Base-by-base conservation (phyloP, 2,113 vertebrate genomes). In the Myrmecobius fasciatus region DNA sequence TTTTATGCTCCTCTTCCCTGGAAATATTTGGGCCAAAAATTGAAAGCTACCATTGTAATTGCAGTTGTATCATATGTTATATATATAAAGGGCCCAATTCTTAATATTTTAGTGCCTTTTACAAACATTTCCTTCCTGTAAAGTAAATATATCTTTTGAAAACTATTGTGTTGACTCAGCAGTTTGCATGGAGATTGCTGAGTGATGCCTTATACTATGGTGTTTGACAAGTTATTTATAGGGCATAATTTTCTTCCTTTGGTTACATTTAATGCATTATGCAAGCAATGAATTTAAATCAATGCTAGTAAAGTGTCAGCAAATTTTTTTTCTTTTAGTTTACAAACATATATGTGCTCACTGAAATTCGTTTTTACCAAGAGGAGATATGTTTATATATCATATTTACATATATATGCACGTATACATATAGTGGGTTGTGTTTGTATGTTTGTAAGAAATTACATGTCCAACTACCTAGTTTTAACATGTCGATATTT, bases 211-310 rank as follows among this genome's bases (percentile, higher is more conserved):
- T 54, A 92, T 26, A 90, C 6, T 43, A 91, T 94, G 92, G 91
- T 89, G 93, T 96, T 96, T 97, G 91, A 95, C 53, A 96, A 95
- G 83, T 97, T 97, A 95, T 97, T 96, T 97, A 94, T 94, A 48
- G 31, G 51, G 94, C 2, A 94, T 91, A 97, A 94, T 97, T 97
- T 96, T 3, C 36, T 97, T 94, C 20, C 48, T 95, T 97, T 95
- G 25, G 89, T 95, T 94, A 56, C 8, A 91, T 97, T 94, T 95
- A 94, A 94, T 96, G 51, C 4, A 94, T 96, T 96, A 96, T 93
- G 53, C 75, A 98, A 94, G 24, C 46, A 94, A 43, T n/a, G 91
- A 98, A 22, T 25, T 95, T 89, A 97, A 97, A 97, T 96, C 95
- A 95, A 97, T 95, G 96, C 0, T 46, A 96, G 75, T 2, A 94